A percentile compares a stretch with the other conserved stretches of the same genome.
phyloP scores from a whole-genome alignment of 2,113 vertebrate genomes.

The Mellivora capensis region DNA sequence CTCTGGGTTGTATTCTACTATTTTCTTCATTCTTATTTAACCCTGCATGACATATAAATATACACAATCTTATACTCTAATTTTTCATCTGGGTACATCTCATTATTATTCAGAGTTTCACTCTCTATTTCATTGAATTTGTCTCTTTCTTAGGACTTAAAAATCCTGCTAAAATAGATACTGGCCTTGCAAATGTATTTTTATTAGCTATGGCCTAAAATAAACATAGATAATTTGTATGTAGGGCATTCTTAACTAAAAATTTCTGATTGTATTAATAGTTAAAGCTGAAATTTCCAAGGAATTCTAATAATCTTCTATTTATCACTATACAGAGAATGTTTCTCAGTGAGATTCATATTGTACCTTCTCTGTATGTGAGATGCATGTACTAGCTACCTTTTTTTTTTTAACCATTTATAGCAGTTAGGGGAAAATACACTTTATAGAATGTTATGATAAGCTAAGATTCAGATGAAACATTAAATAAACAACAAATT shows the following conservation, averaged over 20 bases:
- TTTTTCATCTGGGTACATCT: neutral
- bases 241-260: neutral
- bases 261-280: neutral
- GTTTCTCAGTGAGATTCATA: neutral
- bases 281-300: neutral
- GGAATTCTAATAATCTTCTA: neutral
- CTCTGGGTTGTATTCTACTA: neutral
- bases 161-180: neutral
- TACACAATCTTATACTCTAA: too few species aligned
- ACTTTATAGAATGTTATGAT: neutral
- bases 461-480: neutral
- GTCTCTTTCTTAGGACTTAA: neutral
- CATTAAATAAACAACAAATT: neutral
- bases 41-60: neutral
- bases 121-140: neutral
- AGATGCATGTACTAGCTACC: neutral
- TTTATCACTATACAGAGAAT: neutral
- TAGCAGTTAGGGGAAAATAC: neutral
- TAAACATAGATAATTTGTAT: neutral
- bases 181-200: neutral
- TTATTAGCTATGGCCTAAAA: neutral
- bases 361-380: neutral
- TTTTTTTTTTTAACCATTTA: neutral
- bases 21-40: neutral
- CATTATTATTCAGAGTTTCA: neutral